phyloP scores from a whole-genome alignment of 2,113 vertebrate species.

The Montifringilla adamsi region DNA sequence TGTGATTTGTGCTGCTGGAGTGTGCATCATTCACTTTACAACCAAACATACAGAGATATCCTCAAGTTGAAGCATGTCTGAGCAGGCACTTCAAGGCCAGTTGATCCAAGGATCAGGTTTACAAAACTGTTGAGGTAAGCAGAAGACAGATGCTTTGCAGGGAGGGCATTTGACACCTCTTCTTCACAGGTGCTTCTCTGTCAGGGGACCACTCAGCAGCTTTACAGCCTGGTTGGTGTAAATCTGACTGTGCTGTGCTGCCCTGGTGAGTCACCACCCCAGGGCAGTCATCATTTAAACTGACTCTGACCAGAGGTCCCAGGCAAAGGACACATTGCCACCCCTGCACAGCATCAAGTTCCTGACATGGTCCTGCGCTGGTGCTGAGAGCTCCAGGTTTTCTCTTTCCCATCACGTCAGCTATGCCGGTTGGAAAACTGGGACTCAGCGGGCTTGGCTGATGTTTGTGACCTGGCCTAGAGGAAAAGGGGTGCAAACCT shows the following conservation, averaged over 20 bases:
- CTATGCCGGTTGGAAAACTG: fast-evolving
- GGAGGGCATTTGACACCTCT: neutral
- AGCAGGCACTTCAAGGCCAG: neutral
- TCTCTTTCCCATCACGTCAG: neutral
- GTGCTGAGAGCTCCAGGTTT: neutral
- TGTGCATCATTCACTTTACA: fast-evolving
- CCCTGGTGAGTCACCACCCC: neutral
- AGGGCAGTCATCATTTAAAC: neutral
- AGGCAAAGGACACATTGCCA: neutral
- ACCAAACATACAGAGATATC: fast-evolving
- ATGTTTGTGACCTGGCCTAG: fast-evolving
- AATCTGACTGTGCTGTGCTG: neutral
- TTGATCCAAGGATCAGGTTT: neutral
- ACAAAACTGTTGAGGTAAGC: neutral
- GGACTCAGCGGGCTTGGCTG: neutral
- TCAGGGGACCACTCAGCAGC: neutral
- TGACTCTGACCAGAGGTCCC: neutral
- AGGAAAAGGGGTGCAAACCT: neutral
- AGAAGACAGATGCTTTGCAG: neutral
- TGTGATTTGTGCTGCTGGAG: neutral
- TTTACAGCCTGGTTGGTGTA: neutral
- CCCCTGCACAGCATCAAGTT: fast-evolving
- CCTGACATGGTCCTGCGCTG: neutral
- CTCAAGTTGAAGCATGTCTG: neutral
- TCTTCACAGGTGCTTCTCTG: neutral